Percentiles rank a stretch among this genome's conserved stretches.
These are phyloP conservation scores for Mamestra configurata DNA, from an alignment of 1,140 invertebrate species.

Conservation along the genomic window DNA sequence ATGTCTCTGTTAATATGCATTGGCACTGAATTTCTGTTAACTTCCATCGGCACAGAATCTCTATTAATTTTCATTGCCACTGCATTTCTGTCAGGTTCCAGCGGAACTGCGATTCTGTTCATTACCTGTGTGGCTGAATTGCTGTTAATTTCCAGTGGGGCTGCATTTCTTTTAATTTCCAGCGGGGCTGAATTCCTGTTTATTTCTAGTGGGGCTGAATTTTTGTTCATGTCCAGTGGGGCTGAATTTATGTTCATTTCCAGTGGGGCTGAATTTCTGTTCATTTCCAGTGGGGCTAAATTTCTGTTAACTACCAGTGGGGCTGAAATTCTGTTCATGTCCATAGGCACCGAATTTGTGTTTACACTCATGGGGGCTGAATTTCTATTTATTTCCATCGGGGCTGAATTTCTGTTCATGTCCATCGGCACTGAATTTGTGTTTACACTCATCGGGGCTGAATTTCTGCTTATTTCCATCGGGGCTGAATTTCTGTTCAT, in stretches of 20 bases:
- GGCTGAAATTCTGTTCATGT: neutral
- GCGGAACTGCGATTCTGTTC: neutral
- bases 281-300: neutral
- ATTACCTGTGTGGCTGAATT: neutral
- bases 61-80: neutral
- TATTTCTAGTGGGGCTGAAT: neutral
- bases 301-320: neutral
- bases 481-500: neutral
- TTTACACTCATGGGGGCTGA: no score
- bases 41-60: neutral
- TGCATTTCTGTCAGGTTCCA: neutral
- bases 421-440: neutral
- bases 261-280: neutral
- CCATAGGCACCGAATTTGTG: neutral
- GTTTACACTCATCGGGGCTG: neutral
- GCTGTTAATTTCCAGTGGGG: neutral
- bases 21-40: neutral
- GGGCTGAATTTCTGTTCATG: neutral
- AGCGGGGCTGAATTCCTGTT: neutral
- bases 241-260: neutral
- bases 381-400: no score
- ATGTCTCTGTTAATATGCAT: neutral
- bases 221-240: neutral
- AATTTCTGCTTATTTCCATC: neutral
- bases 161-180: no score